phyloP scores from a whole-genome alignment of 1,140 invertebrate species.

The Fopius arisanus region DNA sequence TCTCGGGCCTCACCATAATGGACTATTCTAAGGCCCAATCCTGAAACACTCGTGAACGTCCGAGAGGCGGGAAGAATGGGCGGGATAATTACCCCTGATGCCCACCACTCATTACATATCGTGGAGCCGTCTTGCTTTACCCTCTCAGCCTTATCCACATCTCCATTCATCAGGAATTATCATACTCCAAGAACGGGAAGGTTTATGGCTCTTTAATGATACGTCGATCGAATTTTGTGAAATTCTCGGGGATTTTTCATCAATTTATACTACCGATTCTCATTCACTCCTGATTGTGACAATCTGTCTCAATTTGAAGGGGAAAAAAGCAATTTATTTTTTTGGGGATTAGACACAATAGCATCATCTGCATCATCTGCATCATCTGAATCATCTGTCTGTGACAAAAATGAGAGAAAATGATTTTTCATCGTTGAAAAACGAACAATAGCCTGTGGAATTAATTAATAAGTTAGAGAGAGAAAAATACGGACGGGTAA shows the following conservation, averaged over 20 bases:
- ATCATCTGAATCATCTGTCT: too few relatives aligned
- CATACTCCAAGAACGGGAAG: not conserved
- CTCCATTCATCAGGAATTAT: not conserved
- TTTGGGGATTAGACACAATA: too few relatives aligned
- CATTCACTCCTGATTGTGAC: too few relatives aligned
- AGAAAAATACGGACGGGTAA: too few relatives aligned
- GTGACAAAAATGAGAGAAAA: too few relatives aligned
- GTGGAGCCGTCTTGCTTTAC: conserved; percentile 30
- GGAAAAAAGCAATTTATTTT: too few relatives aligned
- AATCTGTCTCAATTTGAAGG: too few relatives aligned
- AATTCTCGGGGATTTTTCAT: conserved; percentile 22
- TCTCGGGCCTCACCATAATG: conserved; percentile 42
- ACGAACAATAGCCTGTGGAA: too few relatives aligned
- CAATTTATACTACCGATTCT: too few relatives aligned
- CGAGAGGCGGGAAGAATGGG: conserved; percentile 62
- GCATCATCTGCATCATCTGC: too few relatives aligned
- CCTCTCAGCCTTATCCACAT: conserved; percentile 25
- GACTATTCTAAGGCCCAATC: conserved; percentile 38
- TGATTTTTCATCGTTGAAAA: too few relatives aligned
- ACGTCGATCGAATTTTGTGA: not conserved
- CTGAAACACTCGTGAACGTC: conserved; percentile 15
- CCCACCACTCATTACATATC: conserved; percentile 61
- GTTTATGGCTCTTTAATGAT: not conserved
- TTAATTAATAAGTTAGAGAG: too few relatives aligned
- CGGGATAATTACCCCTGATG: conserved; percentile 63